These are phyloP conservation scores for Ammospiza caudacuta DNA, from an alignment of 2,113 vertebrate species.

Conservation along the genomic window DNA sequence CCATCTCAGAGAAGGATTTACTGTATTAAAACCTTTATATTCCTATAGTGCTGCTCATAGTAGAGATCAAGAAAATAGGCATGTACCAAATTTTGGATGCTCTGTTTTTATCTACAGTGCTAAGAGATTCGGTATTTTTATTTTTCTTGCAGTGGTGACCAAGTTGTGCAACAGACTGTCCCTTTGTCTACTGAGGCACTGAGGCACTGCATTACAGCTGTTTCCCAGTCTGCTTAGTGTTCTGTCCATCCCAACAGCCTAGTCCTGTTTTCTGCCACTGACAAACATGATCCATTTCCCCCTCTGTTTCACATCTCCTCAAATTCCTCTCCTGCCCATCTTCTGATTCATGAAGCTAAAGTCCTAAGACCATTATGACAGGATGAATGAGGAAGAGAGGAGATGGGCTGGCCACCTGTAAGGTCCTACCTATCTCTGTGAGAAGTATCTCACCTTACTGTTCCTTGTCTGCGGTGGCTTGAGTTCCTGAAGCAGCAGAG, in stretches of 20 bases:
- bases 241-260: not conserved
- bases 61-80: not conserved
- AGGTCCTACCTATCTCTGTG: not conserved
- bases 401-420: not conserved
- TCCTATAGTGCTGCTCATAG: not conserved
- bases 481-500: not conserved
- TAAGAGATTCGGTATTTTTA: not conserved
- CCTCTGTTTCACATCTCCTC: not conserved
- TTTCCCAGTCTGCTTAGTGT: not conserved
- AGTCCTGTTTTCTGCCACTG: not conserved
- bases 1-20: not conserved
- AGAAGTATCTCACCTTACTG: not conserved
- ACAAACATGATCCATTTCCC: not conserved
- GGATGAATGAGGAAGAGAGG: not conserved
- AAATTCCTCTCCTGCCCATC: not conserved
- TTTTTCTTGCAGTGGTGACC: not conserved
- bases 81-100: not conserved
- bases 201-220: not conserved
- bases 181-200: not conserved
- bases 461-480: not conserved
- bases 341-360: not conserved
- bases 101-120: not conserved
- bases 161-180: not conserved
- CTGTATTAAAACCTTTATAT: not conserved
- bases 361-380: not conserved